Evolutionary conservation across 2,113 vertebrate species (phyloP).

Genomic region (Podilymbus podiceps): DNA sequence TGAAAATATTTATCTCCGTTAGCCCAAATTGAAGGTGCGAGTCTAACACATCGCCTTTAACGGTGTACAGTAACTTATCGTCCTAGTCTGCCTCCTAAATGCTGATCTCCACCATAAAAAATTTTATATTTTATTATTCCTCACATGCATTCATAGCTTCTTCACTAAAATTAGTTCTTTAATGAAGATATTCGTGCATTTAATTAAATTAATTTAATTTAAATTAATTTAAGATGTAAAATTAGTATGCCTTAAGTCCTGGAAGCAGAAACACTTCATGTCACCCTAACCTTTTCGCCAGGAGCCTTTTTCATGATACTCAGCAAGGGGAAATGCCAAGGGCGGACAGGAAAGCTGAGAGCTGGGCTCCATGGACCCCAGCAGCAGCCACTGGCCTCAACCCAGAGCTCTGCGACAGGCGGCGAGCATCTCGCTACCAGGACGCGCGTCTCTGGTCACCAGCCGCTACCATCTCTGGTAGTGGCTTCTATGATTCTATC

Average conservation of each 20-base stretch:
- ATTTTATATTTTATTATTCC: neutral
- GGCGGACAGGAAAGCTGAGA: neutral
- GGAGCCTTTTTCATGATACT: neutral
- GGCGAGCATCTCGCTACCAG: neutral
- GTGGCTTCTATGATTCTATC: no score
- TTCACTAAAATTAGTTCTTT: neutral
- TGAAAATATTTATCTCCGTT: neutral
- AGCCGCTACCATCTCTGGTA: neutral
- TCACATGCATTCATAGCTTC: neutral
- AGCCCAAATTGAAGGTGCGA: neutral
- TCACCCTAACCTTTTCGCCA: neutral
- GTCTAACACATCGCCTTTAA: neutral
- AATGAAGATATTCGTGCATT: neutral
- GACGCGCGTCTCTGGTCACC: neutral
- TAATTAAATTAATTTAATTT: no score
- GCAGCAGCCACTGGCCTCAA: neutral
- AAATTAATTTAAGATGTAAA: neutral
- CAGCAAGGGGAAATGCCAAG: neutral
- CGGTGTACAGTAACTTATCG: neutral
- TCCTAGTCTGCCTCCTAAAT: neutral
- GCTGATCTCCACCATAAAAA: neutral
- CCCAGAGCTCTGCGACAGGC: neutral
- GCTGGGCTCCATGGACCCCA: neutral
- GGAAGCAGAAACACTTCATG: neutral
- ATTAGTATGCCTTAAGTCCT: neutral